These are phyloP conservation scores for Elachura formosa DNA, from an alignment of 2,113 vertebrate genomes.

Conservation along the genomic window DNA sequence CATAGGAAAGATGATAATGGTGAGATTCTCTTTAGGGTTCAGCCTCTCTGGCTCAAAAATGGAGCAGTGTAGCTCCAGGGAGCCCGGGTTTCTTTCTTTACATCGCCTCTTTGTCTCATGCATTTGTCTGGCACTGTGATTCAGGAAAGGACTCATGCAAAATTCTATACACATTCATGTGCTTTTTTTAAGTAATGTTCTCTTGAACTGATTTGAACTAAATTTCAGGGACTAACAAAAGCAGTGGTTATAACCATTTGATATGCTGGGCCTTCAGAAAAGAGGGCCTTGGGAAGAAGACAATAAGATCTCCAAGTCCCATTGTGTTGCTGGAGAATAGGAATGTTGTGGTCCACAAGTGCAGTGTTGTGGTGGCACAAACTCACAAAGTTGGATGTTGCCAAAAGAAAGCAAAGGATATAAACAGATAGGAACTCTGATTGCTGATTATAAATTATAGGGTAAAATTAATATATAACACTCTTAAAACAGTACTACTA, in stretches of 20 bases:
- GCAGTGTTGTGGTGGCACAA: background rate
- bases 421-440: background rate
- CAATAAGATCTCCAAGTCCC: background rate
- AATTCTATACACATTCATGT: background rate
- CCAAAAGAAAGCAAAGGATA: background rate
- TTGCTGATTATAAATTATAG: background rate
- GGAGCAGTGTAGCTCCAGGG: background rate
- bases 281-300: background rate
- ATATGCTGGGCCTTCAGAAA: background rate
- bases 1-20: background rate
- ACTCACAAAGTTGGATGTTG: background rate
- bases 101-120: background rate
- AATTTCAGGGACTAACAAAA: background rate
- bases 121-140: background rate
- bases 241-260: background rate
- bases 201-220: background rate
- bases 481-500: background rate
- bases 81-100: background rate
- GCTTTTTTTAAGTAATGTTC: background rate
- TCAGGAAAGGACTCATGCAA: background rate
- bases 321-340: background rate
- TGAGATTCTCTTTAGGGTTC: background rate
- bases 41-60: background rate
- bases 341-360: background rate
- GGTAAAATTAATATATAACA: background rate